Percentiles rank a stretch among this genome's conserved stretches.
Evolutionary conservation across 2,113 vertebrate species (phyloP).

Genomic region (Tetraodon nigroviridis): DNA sequence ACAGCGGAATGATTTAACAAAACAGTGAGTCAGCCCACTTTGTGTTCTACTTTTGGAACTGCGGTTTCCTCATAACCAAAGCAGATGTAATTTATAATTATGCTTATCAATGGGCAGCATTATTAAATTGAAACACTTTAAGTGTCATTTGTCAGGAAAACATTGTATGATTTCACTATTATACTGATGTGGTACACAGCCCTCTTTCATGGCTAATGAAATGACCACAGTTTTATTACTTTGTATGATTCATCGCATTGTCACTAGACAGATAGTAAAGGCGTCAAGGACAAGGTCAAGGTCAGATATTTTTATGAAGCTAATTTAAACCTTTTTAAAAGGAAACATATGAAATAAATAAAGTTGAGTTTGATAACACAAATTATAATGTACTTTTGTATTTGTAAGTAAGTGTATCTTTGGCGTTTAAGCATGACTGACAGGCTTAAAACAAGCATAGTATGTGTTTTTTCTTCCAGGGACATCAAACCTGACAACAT

Average conservation of each 20-base stretch:
- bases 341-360: too few relatives aligned
- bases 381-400: background rate
- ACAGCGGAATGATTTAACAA: constrained; percentile 21
- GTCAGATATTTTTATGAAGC: too few relatives aligned
- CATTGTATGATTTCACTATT: background rate
- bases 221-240: background rate
- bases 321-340: too few relatives aligned
- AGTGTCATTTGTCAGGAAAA: background rate
- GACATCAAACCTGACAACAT: constrained; percentile 99
- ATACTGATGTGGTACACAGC: background rate
- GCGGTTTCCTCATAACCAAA: background rate
- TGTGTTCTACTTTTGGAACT: background rate
- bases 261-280: too few relatives aligned
- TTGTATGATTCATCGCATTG: too few relatives aligned
- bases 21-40: background rate
- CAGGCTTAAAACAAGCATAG: background rate
- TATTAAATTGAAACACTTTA: background rate
- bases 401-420: background rate
- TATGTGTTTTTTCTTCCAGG: constrained; percentile 70
- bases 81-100: constrained; percentile 2
- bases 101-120: too few relatives aligned
- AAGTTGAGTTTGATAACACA: too few relatives aligned
- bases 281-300: too few relatives aligned
- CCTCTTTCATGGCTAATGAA: background rate
- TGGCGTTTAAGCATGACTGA: background rate